A percentile compares a stretch with the other conserved stretches of the same genome.
Evolutionary conservation across 2,888 invertebrate species (phyloP).

Genomic region (Temnothorax rugatulus): DNA sequence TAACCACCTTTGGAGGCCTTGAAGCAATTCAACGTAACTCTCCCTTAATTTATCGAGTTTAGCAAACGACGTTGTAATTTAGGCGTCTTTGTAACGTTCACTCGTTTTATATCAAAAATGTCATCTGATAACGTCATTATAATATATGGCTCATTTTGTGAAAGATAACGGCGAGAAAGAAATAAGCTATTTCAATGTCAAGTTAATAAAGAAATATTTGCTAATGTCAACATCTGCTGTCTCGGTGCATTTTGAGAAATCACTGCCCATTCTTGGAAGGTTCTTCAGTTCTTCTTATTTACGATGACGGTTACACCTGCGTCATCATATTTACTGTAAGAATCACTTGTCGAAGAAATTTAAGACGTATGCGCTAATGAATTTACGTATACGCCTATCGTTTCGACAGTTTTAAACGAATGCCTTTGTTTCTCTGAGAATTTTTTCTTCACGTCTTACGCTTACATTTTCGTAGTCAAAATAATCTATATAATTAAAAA

Average conservation of each 20-base stretch:
- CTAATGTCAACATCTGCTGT: not conserved
- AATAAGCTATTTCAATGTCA: not conserved
- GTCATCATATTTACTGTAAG: slow-evolving; percentile 36
- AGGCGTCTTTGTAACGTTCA: not conserved
- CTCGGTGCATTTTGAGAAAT: not conserved
- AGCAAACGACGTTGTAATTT: slow-evolving; percentile 64
- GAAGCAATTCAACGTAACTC: slow-evolving; percentile 63
- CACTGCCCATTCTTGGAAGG: not conserved
- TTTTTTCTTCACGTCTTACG: not conserved
- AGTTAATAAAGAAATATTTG: not conserved
- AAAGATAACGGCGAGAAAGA: not conserved
- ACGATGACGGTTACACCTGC: slow-evolving; percentile 14
- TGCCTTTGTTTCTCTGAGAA: not conserved
- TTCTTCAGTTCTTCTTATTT: not conserved
- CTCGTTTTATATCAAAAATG: not conserved
- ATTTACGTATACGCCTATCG: not conserved
- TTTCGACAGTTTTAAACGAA: not conserved
- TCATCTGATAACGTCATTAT: not conserved
- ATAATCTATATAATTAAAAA: not conserved
- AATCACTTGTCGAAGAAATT: slow-evolving; percentile 33
- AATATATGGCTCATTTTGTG: not conserved
- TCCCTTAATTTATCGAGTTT: slow-evolving; percentile 75
- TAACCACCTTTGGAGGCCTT: slow-evolving; percentile 66
- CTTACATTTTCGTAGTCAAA: not conserved
- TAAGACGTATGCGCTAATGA: not conserved